Evolutionary conservation across 2,113 vertebrate genomes (phyloP).

Genomic region (Muntiacus reevesi): DNA sequence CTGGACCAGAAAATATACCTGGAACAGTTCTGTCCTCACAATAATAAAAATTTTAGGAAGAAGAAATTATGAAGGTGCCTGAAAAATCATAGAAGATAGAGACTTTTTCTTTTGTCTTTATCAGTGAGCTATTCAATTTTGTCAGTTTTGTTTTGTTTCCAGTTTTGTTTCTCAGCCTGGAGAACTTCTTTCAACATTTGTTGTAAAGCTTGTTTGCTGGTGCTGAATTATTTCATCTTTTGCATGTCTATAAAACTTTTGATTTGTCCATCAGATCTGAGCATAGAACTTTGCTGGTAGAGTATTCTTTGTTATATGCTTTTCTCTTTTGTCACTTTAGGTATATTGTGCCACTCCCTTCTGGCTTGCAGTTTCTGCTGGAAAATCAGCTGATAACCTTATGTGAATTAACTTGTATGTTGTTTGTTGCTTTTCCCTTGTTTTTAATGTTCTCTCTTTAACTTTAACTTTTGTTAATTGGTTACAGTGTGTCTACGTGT

Average conservation of each 20-base stretch:
- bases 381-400: background rate
- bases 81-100: no score
- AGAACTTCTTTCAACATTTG: background rate
- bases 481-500: background rate
- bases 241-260: background rate
- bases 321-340: background rate
- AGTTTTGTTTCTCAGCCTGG: background rate
- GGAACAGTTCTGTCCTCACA: no score
- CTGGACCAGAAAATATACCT: no score
- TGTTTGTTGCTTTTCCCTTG: background rate
- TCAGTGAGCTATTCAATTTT: background rate
- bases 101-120: background rate
- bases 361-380: background rate
- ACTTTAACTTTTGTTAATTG: background rate
- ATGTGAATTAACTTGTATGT: background rate
- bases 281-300: background rate
- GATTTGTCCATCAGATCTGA: background rate
- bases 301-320: background rate
- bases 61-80: no score
- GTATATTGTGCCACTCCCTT: background rate
- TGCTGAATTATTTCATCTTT: background rate
- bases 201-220: background rate
- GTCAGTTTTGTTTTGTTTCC: background rate
- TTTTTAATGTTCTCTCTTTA: background rate
- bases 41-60: no score